Evolutionary conservation across 2,113 vertebrate species (phyloP).

Genomic region (Taurulus bubalis): DNA sequence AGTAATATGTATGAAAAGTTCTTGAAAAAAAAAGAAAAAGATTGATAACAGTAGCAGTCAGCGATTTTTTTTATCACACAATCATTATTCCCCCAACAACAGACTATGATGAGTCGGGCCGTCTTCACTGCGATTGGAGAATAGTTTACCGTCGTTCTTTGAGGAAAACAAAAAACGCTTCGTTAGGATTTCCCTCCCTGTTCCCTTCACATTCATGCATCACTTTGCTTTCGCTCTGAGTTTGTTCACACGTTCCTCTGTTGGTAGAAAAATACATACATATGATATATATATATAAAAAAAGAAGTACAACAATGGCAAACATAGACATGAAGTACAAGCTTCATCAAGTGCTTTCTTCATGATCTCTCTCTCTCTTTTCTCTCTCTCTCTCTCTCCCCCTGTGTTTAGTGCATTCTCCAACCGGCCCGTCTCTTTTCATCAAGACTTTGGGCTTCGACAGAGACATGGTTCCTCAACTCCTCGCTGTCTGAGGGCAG

Average conservation of each 20-base stretch:
- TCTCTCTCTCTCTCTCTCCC: conserved; percentile 4
- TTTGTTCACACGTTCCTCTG: conserved; percentile 65
- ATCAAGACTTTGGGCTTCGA: conserved; percentile 50
- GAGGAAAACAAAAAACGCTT: conserved; percentile 28
- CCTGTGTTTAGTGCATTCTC: conserved; percentile 67
- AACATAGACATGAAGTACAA: conserved; percentile 72
- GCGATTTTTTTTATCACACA: conserved; percentile 73
- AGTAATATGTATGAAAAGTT: conserved; percentile 81
- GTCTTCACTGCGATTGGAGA: conserved; percentile 35
- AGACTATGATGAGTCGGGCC: conserved; percentile 29
- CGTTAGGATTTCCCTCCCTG: conserved; percentile 38
- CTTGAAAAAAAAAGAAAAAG: conserved; percentile 70
- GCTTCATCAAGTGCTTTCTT: conserved; percentile 79
- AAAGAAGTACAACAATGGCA: conserved; percentile 76
- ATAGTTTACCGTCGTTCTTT: conserved; percentile 51
- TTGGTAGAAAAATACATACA: conserved; percentile 86
- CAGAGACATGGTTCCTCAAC: not conserved
- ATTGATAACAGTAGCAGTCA: conserved; percentile 84
- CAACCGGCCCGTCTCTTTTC: not conserved
- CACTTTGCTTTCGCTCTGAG: conserved; percentile 43
- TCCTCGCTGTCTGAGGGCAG: conserved; percentile 19
- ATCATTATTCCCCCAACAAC: conserved; percentile 58
- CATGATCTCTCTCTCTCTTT: conserved; percentile 29
- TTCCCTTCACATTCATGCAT: conserved; percentile 73
- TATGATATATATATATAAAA: conserved; percentile 67